Conservation (phyloP, 2,797 vertebrate species). For the Scleropages formosus region DNA sequence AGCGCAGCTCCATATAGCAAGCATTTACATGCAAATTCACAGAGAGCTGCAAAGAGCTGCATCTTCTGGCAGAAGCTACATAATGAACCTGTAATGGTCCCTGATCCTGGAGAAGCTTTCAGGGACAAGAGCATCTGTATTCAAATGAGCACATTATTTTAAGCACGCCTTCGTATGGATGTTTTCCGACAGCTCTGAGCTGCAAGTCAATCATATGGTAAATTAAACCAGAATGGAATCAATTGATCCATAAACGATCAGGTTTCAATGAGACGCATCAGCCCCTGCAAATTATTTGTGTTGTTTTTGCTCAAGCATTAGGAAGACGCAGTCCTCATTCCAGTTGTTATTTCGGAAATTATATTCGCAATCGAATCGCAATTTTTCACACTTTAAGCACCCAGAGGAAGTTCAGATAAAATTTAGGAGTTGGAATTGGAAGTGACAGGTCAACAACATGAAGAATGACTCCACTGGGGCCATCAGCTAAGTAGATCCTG, state of each 20-base stretch:
- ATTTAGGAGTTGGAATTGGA: slow-evolving; percentile 12
- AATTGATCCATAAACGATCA: slow-evolving; percentile 65
- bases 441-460: slow-evolving; percentile 15
- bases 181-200: slow-evolving; percentile 55
- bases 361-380: slow-evolving; percentile 40
- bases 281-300: slow-evolving; percentile 48
- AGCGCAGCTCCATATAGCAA: slow-evolving; percentile 63
- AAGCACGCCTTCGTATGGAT: slow-evolving; percentile 57
- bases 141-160: slow-evolving; percentile 72
- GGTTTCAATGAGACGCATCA: slow-evolving; percentile 48
- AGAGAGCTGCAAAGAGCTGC: slow-evolving; percentile 17
- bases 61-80: slow-evolving; percentile 66
- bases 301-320: slow-evolving; percentile 47
- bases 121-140: slow-evolving; percentile 64
- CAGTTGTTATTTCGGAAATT: slow-evolving; percentile 47
- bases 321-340: slow-evolving; percentile 39
- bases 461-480: slow-evolving; percentile 4
- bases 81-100: slow-evolving; percentile 80
- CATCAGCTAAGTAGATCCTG: neutral
- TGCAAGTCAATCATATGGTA: slow-evolving; percentile 64
- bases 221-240: slow-evolving; percentile 68
- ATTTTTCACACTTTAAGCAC: slow-evolving; percentile 24
- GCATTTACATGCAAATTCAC: slow-evolving; percentile 78
- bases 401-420: slow-evolving; percentile 20
- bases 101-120: slow-evolving; percentile 66